Base-by-base conservation (phyloP, 1,140 invertebrate species). In the Aradophagus sp. region DNA sequence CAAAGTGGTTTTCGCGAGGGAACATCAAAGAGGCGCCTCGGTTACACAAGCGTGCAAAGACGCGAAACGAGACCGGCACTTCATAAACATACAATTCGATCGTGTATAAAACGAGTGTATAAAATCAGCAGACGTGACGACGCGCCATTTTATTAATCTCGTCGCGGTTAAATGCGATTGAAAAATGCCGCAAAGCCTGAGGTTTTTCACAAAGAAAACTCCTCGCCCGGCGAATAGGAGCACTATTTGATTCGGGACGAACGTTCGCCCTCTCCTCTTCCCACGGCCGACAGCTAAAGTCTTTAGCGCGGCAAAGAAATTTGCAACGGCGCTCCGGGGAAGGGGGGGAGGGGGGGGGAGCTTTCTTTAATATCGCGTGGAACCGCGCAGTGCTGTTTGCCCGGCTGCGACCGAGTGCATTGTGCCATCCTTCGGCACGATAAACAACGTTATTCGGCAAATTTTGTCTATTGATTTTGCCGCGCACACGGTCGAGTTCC, bases 131-230 rank as follows among this genome's bases (percentile, higher is more conserved):
- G 56, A 56, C 45, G 56, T 59, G 39, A 59, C 42, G 38, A 17
- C 38, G 48, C 34, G 34, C 42, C 36, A 42, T 63, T 70, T 70
- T 70, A 62, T 70, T 63, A 70, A 69, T 62, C 56, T 62, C 11
- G 56, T 62, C 66, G 58, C 11, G 50, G 66, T 23, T 56, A 69
- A 69, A 69, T 26, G 44, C 66, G 66, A 58, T 62, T 58, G 58
- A 69, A 69, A 56, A 69, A 61, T 62, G 34, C 41, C 34, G 31
- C 47, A 44, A 34, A 36, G 38, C 53, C 32, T n/a, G 29, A 63
- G 42, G 47, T 67, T 58, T 59, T 36, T 42, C 63, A 67, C 55
- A 67, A 67, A 68, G 65, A 59, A 67, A 53, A 39, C 10, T 31
- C 31, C 44, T 50, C 17, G 45, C 17, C 31, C 23, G 12, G 52